Conservation (phyloP, 2,113 vertebrate genomes). For the Athene cunicularia region DNA sequence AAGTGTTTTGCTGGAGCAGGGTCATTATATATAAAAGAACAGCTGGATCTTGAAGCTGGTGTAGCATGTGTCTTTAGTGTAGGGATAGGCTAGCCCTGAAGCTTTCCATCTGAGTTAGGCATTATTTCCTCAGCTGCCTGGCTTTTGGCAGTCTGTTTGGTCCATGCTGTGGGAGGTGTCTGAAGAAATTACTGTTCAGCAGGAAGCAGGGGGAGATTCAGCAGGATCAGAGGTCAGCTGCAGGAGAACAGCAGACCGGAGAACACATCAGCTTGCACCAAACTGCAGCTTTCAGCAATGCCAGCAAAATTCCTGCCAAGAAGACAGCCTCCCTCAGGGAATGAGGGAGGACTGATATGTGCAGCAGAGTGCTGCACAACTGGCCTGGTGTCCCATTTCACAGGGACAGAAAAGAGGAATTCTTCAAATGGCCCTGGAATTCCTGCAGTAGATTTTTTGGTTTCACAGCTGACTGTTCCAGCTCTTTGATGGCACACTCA, state of each 20-base stretch:
- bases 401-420: neutral
- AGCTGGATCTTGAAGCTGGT: neutral
- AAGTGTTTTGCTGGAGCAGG: neutral
- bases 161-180: neutral
- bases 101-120: neutral
- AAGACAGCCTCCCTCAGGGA: neutral
- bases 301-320: neutral
- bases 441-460: constrained; percentile 25
- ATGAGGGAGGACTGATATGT: neutral
- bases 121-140: neutral
- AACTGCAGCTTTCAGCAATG: neutral
- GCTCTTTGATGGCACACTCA: constrained; percentile 21
- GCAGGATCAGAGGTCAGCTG: constrained; percentile 17
- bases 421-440: constrained; percentile 2
- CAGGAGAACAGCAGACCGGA: neutral
- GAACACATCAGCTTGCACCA: neutral
- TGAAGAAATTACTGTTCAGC: neutral
- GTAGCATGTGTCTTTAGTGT: neutral
- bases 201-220: neutral
- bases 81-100: neutral
- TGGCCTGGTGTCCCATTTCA: neutral
- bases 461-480: constrained; percentile 34
- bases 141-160: neutral
- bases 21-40: neutral
- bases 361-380: neutral